Conservation (phyloP, 2,888 invertebrate species). For the Sicus ferrugineus region DNA sequence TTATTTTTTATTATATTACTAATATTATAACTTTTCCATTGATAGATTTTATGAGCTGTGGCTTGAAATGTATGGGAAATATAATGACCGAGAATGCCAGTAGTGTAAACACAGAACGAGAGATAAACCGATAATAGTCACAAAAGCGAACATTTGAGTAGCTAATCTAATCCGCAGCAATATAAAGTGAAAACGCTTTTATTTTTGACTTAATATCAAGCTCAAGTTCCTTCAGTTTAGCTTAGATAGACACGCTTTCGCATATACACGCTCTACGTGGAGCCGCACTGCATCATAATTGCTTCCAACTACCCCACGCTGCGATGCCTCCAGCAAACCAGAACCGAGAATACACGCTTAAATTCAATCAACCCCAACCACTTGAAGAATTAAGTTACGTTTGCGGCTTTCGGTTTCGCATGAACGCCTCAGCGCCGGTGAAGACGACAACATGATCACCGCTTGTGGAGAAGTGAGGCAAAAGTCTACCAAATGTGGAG, state of each 20-base stretch:
- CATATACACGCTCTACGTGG: neutral
- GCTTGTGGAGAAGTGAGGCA: neutral
- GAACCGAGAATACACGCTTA: slow-evolving; percentile 26
- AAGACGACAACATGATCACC: neutral
- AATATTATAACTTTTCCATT: too few species aligned
- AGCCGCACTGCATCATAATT: neutral
- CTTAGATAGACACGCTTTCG: neutral
- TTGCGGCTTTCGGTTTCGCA: slow-evolving; percentile 21
- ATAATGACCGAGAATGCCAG: too few species aligned
- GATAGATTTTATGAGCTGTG: too few species aligned
- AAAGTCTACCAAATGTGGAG: neutral
- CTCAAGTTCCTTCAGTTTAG: slow-evolving; percentile 7
- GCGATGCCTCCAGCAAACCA: neutral
- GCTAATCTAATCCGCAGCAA: neutral
- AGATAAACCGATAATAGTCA: too few species aligned
- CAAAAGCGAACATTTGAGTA: slow-evolving; percentile 9
- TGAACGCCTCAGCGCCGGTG: neutral
- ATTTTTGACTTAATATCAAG: slow-evolving; percentile 26
- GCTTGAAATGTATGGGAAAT: too few species aligned
- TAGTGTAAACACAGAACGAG: too few species aligned
- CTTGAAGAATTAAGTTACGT: slow-evolving; percentile 35
- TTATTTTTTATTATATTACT: too few species aligned
- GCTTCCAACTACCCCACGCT: neutral
- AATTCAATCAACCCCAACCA: slow-evolving; percentile 39
- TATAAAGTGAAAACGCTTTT: slow-evolving; percentile 3